Evolutionary conservation across 2,797 vertebrate genomes (phyloP).

Genomic region (Tangara arthus): DNA sequence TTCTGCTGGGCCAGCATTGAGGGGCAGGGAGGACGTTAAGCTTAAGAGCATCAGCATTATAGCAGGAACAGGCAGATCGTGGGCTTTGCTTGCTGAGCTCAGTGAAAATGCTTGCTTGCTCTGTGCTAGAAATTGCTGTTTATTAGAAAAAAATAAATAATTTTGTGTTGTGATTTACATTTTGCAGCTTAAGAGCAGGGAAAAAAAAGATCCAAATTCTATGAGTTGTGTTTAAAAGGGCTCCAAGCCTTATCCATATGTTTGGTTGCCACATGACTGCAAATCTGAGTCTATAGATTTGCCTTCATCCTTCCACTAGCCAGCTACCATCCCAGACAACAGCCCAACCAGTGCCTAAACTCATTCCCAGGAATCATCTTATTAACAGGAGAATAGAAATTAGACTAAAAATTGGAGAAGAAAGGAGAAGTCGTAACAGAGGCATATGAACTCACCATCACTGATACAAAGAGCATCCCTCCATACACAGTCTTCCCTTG

Average conservation of each 20-base stretch:
- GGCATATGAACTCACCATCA: neutral
- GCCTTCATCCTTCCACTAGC: neutral
- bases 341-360: neutral
- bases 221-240: neutral
- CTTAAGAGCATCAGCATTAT: slow-evolving; percentile 46
- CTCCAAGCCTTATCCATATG: neutral
- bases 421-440: neutral
- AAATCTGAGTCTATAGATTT: neutral
- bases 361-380: neutral
- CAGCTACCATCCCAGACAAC: neutral
- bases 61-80: slow-evolving; percentile 35
- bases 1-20: slow-evolving; percentile 57
- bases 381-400: neutral
- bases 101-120: slow-evolving; percentile 38
- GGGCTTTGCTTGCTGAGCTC: slow-evolving; percentile 49
- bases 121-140: slow-evolving; percentile 42
- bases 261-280: neutral
- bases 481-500: neutral
- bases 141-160: slow-evolving; percentile 65
- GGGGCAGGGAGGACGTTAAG: slow-evolving; percentile 29
- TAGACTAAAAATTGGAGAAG: neutral
- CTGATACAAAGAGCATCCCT: neutral
- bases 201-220: neutral
- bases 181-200: slow-evolving; percentile 15
- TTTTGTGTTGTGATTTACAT: slow-evolving; percentile 22